Conservation (phyloP, 2,113 vertebrate genomes). For the Cyphomyrus plagiostoma region DNA sequence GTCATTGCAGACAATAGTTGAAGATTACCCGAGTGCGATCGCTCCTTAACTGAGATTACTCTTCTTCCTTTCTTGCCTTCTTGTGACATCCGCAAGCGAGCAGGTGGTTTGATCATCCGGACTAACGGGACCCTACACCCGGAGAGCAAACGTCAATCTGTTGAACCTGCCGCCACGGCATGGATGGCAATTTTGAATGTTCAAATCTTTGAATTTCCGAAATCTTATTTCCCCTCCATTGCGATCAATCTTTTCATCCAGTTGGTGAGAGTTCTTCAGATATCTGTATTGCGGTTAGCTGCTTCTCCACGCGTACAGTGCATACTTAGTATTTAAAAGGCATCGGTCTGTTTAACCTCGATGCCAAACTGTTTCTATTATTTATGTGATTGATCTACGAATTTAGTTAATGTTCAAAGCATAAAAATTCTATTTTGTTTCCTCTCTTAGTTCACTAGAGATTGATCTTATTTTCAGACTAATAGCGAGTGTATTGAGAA, state of each 20-base stretch:
- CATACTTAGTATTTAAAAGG: neutral
- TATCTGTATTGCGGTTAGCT: neutral
- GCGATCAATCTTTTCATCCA: neutral
- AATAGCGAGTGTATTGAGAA: neutral
- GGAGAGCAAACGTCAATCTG: conserved; percentile 54
- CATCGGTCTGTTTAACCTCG: neutral
- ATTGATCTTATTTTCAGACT: neutral
- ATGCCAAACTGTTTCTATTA: neutral
- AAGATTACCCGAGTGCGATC: neutral
- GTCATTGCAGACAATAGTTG: conserved; percentile 29
- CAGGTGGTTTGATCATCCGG: conserved; percentile 54
- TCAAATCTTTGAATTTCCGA: neutral
- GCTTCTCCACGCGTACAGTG: neutral
- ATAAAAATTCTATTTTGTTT: neutral
- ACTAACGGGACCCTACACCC: conserved; percentile 33
- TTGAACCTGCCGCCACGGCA: conserved; percentile 49
- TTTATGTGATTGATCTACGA: neutral
- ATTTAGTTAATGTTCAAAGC: neutral
- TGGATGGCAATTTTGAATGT: neutral
- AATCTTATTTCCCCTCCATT: neutral
- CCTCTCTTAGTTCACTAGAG: neutral
- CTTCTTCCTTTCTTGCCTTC: neutral
- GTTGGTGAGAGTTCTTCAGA: neutral
- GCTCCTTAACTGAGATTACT: conserved; percentile 6
- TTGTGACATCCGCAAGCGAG: conserved; percentile 28